Evolutionary conservation across 2,888 invertebrate species (phyloP), one percentile per base, ranked within the genome.

Genomic region (Bedellia somnulentella): DNA sequence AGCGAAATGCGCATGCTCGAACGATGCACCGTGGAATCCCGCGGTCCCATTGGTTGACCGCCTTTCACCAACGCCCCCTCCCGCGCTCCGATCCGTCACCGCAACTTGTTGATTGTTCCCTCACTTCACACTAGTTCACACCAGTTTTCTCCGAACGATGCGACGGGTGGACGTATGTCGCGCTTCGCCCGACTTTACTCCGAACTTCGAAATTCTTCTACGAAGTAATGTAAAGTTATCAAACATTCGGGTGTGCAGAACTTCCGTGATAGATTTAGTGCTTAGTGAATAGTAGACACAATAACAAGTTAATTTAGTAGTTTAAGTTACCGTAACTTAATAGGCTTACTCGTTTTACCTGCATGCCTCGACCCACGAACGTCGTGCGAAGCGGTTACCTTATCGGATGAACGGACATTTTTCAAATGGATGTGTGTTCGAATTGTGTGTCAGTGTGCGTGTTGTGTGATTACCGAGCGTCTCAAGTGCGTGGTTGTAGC

Each of bases 391-490:
- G 64, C 67, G 63, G 67, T 64, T 62, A 60, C 58, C 60, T 60
- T 67, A 64, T 68, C 61, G 68, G 67, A 68, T 67, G 68, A 71
- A 71, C 68, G 71, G 60, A 73, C 62, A 66, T 64, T 68, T 71
- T 73, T 71, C 66, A 71, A 73, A 75, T 75, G 70, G 66, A 70
- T 68, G 68, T 70, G 70, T 61, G 63, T 66, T 67, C 57, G 48
- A 58, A 57, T 60, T 54, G 45, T 61, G 73, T 66, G 68, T 62
- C 63, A 62, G 68, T 70, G 73, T 67, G 60, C 59, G 67, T 70
- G 63, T 56, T 60, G 63, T 70, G 70, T 56, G 45, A 47, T 52
- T 56, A 52, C 52, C 51, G 57, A 47, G 64, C 66, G 52, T 46
- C 52, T 57, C 58, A 57, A 60, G 58, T 63, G 60, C 54, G 46